phyloP scores from a whole-genome alignment of 1,140 invertebrate species.

The Caenorhabditis tropicalis region DNA sequence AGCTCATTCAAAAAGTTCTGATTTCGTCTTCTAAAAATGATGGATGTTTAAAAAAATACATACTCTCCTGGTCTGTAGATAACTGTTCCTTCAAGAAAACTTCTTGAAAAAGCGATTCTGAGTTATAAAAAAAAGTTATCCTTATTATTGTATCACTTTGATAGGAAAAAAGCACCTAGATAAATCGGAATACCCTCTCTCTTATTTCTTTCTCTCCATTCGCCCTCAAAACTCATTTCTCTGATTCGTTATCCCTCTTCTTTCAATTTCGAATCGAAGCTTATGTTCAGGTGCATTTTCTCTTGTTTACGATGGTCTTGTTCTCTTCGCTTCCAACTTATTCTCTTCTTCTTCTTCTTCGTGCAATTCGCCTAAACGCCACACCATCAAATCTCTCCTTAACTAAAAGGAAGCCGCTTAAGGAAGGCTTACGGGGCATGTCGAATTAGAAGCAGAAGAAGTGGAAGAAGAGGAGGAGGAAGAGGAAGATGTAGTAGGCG shows the following conservation, averaged over 20 bases:
- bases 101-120: too few species aligned
- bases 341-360: neutral
- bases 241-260: neutral
- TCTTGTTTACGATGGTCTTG: neutral
- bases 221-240: neutral
- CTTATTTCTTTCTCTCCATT: too few species aligned
- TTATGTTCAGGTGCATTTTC: neutral
- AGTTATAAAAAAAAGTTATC: too few species aligned
- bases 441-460: neutral
- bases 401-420: conserved; percentile 29
- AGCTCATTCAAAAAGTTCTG: too few species aligned
- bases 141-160: too few species aligned
- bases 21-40: too few species aligned
- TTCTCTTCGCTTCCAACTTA: neutral
- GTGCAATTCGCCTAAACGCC: conserved; percentile 14
- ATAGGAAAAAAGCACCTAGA: too few species aligned
- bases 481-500: neutral
- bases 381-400: neutral
- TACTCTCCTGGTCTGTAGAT: too few species aligned
- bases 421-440: conserved; percentile 5
- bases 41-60: too few species aligned
- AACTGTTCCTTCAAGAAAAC: too few species aligned
- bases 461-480: neutral
- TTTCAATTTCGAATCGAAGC: too few species aligned
- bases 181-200: too few species aligned